Percentiles rank a stretch among this genome's conserved stretches.
Conservation (phyloP, 2,888 invertebrate genomes). For the Latrodectus hesperus region DNA sequence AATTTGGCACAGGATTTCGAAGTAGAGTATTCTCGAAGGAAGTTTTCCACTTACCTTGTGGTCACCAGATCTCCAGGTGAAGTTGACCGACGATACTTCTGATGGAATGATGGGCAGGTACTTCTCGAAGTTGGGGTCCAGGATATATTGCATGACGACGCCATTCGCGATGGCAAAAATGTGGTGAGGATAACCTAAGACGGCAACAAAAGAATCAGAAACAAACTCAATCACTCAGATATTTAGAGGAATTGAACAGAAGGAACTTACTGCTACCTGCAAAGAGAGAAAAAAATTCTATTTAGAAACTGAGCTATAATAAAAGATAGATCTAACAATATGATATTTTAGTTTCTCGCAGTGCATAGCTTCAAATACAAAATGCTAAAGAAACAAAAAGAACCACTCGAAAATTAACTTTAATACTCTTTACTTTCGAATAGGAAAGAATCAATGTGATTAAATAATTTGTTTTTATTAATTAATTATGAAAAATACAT, state of each 20-base stretch:
- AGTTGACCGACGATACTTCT: slow-evolving; percentile 81
- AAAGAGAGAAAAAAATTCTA: slow-evolving; percentile 6
- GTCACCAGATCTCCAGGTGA: slow-evolving; percentile 75
- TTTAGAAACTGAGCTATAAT: too few species aligned
- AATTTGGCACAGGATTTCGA: too few species aligned
- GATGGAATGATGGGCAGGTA: slow-evolving; percentile 93
- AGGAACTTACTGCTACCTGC: slow-evolving; percentile 48
- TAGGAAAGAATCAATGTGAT: too few species aligned
- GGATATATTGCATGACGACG: slow-evolving; percentile 87
- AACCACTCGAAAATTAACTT: too few species aligned
- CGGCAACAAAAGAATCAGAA: neutral
- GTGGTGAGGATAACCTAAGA: slow-evolving; percentile 82
- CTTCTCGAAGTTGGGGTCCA: slow-evolving; percentile 92
- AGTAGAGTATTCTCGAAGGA: too few species aligned
- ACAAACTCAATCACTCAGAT: neutral
- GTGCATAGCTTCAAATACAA: too few species aligned
- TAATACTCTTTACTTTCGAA: too few species aligned
- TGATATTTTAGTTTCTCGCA: too few species aligned
- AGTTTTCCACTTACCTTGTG: slow-evolving; percentile 72
- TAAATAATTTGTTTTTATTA: too few species aligned
- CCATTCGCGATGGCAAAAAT: slow-evolving; percentile 93
- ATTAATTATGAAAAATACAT: too few species aligned
- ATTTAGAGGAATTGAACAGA: neutral
- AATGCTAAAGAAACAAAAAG: too few species aligned
- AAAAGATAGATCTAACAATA: too few species aligned